Evolutionary conservation across 2,113 vertebrate genomes (phyloP).

Genomic region (Lepisosteus oculatus): DNA sequence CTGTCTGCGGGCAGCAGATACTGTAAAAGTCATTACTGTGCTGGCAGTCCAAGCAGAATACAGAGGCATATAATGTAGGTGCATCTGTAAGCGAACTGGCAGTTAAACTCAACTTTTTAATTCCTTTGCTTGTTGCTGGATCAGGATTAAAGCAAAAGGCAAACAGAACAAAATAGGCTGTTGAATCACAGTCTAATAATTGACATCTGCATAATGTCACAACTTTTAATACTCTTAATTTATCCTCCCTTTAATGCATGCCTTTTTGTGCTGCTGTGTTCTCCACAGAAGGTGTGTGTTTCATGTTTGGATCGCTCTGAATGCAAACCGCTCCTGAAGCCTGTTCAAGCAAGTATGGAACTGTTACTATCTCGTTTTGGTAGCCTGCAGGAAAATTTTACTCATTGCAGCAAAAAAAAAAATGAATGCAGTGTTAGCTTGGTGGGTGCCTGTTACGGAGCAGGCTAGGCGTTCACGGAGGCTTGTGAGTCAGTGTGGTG

Average conservation of each 20-base stretch:
- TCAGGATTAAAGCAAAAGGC: not conserved
- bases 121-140: not conserved
- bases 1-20: too few relatives aligned
- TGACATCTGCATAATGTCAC: not conserved
- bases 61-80: not conserved
- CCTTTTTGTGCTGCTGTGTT: not conserved
- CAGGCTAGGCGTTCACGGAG: too few relatives aligned
- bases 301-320: not conserved
- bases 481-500: too few relatives aligned
- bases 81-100: not conserved
- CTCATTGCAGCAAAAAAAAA: not conserved
- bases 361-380: not conserved
- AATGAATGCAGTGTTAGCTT: too few relatives aligned
- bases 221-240: conserved; percentile 9
- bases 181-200: not conserved
- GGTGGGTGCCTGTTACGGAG: too few relatives aligned
- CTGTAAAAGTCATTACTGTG: too few relatives aligned
- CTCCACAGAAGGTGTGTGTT: not conserved
- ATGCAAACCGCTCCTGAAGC: not conserved
- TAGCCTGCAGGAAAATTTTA: not conserved
- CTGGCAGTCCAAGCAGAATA: too few relatives aligned
- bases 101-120: conserved; percentile 12
- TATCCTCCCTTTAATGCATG: not conserved
- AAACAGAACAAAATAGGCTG: not conserved
- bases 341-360: not conserved